These are phyloP conservation scores for Scolopax rusticola DNA, from an alignment of 2,797 vertebrate species.

Conservation along the genomic window DNA sequence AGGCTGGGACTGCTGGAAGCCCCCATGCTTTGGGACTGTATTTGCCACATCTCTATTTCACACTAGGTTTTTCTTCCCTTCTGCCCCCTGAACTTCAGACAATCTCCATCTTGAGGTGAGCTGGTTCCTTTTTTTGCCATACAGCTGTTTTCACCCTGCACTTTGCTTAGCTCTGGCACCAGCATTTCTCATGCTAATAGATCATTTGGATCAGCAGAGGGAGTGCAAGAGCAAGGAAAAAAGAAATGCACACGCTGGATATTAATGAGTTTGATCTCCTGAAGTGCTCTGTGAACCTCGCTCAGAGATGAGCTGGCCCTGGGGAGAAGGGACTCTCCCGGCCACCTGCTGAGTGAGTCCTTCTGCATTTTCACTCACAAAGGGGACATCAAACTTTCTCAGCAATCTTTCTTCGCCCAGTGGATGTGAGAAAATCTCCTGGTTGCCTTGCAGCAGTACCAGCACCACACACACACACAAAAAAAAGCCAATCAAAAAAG, in stretches of 20 bases:
- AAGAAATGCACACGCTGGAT: not conserved
- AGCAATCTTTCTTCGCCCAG: not conserved
- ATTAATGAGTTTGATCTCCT: not conserved
- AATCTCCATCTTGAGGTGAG: not conserved
- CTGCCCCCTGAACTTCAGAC: not conserved
- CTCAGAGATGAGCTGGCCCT: not conserved
- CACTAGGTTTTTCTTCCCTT: not conserved
- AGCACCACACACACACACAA: not conserved
- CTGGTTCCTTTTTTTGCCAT: not conserved
- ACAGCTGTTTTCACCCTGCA: not conserved
- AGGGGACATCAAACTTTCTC: not conserved
- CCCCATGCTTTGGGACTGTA: not conserved
- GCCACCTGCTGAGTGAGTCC: not conserved
- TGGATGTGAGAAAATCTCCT: not conserved
- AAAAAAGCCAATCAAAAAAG: not conserved
- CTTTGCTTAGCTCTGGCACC: not conserved
- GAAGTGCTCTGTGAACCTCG: not conserved
- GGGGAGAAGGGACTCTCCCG: not conserved
- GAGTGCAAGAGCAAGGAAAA: conserved; percentile 60
- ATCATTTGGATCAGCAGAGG: conserved; percentile 49
- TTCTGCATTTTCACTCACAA: not conserved
- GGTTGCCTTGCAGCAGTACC: not conserved
- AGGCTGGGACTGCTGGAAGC: not conserved
- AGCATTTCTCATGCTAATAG: not conserved
- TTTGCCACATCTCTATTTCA: not conserved